phyloP scores from a whole-genome alignment of 2,797 vertebrate species.

The Cyclopterus lumpus region DNA sequence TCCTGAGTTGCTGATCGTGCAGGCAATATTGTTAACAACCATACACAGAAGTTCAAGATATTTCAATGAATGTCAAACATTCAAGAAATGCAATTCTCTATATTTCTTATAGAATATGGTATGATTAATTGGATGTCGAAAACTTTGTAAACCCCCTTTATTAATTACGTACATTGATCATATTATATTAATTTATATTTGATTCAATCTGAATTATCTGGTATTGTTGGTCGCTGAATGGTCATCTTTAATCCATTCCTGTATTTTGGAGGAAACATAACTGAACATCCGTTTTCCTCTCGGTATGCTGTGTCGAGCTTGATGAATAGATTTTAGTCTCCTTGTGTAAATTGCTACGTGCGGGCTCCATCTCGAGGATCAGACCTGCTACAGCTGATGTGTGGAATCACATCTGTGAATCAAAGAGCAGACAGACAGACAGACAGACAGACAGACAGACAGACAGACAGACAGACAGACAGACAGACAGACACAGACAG shows the following conservation, averaged over 20 bases:
- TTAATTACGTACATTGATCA: background rate
- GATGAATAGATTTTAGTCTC: conserved; percentile 16
- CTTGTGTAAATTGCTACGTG: conserved; percentile 43
- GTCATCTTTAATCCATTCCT: background rate
- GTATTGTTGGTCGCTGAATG: background rate
- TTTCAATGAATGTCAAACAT: background rate
- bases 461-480: too few species aligned
- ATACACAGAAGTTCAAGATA: background rate
- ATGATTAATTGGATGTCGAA: background rate
- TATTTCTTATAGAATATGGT: too few species aligned
- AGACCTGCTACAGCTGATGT: background rate
- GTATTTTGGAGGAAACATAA: conserved; percentile 36
- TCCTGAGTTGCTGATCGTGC: background rate
- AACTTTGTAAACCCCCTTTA: background rate
- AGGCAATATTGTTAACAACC: background rate
- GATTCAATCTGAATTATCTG: background rate
- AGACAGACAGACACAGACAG: too few species aligned
- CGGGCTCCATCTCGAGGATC: conserved; percentile 53
- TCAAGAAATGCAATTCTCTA: background rate
- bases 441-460: too few species aligned
- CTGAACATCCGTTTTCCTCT: background rate
- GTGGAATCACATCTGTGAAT: too few species aligned
- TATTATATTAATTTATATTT: background rate
- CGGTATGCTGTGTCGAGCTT: background rate
- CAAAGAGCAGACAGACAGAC: too few species aligned